Conservation (phyloP, 2,888 invertebrate genomes). For the Ennomos fuscantarius region DNA sequence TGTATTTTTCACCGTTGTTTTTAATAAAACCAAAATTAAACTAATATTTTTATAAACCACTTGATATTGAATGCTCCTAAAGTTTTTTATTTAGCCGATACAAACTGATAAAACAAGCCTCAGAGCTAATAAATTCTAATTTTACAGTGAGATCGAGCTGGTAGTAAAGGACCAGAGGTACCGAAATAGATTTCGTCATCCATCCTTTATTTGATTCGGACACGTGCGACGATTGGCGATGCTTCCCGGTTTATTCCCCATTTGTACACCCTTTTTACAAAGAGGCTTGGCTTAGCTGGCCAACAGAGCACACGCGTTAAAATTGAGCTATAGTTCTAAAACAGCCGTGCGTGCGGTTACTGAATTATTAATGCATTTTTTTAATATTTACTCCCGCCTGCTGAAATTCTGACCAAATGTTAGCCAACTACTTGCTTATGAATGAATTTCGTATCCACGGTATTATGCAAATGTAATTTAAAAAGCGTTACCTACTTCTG, state of each 20-base stretch:
- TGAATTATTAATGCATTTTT: slow-evolving; percentile 26
- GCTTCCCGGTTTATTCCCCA: slow-evolving; percentile 15
- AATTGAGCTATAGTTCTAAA: slow-evolving; percentile 13
- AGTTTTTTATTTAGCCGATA: too few relatives aligned
- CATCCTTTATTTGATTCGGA: slow-evolving; percentile 22
- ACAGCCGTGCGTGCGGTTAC: slow-evolving; percentile 11
- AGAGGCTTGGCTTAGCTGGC: slow-evolving; percentile 1
- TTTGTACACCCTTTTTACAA: slow-evolving; percentile 20
- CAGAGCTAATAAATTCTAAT: slow-evolving; percentile 7
- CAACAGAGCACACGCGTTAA: slow-evolving; percentile 14
- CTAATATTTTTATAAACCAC: too few relatives aligned
- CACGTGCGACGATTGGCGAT: slow-evolving; percentile 21
- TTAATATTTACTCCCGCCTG: slow-evolving; percentile 18
- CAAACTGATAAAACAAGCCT: background rate
- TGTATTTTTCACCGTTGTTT: too few relatives aligned
- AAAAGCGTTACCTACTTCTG: slow-evolving; percentile 8
- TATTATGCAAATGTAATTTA: slow-evolving; percentile 8
- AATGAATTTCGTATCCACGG: slow-evolving; percentile 16
- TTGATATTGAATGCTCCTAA: too few relatives aligned
- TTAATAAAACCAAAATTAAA: too few relatives aligned
- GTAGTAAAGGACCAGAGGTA: slow-evolving; percentile 9
- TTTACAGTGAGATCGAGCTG: slow-evolving; percentile 12
- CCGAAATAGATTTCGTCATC: slow-evolving; percentile 21
- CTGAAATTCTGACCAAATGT: slow-evolving; percentile 13
- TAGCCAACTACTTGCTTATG: slow-evolving; percentile 14